These are phyloP conservation scores for Lonchura striata DNA, from an alignment of 2,113 vertebrate species.

Conservation along the genomic window DNA sequence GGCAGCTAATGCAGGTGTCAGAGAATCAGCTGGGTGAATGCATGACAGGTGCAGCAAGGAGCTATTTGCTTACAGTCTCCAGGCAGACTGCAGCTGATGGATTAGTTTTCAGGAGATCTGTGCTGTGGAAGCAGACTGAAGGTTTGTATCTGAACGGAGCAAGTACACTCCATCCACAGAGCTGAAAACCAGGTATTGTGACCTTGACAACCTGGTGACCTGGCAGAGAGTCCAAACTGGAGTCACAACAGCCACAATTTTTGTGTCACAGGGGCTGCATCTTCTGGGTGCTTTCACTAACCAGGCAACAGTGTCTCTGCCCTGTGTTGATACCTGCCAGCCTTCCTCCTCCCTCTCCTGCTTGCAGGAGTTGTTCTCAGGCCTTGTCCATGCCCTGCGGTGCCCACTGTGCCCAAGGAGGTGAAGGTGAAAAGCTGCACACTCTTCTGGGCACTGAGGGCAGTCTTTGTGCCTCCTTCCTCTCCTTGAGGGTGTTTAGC, in stretches of 20 bases:
- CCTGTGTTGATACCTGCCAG: not conserved
- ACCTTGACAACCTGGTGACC: not conserved
- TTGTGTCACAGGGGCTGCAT: not conserved
- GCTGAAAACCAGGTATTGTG: not conserved
- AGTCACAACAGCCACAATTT: fast-evolving
- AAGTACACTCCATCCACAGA: not conserved
- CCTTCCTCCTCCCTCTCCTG: not conserved
- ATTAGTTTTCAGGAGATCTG: not conserved
- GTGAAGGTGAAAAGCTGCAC: not conserved
- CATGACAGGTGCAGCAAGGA: not conserved
- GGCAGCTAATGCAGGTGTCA: not conserved
- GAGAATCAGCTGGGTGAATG: not conserved
- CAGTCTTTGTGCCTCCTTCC: not conserved
- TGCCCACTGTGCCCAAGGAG: not conserved
- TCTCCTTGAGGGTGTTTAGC: not conserved
- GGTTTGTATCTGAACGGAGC: not conserved
- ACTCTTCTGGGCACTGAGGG: not conserved
- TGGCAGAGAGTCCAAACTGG: not conserved
- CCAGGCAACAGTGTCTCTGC: not conserved
- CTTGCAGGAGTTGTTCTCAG: not conserved
- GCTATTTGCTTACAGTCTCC: not conserved
- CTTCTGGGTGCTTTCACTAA: not conserved
- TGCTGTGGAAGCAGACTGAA: not conserved
- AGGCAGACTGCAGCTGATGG: not conserved
- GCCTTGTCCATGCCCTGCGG: fast-evolving